Evolutionary conservation across 92 coral and sea anemone genomes (phyloP).

Genomic region (Anthopleura xanthogrammica): DNA sequence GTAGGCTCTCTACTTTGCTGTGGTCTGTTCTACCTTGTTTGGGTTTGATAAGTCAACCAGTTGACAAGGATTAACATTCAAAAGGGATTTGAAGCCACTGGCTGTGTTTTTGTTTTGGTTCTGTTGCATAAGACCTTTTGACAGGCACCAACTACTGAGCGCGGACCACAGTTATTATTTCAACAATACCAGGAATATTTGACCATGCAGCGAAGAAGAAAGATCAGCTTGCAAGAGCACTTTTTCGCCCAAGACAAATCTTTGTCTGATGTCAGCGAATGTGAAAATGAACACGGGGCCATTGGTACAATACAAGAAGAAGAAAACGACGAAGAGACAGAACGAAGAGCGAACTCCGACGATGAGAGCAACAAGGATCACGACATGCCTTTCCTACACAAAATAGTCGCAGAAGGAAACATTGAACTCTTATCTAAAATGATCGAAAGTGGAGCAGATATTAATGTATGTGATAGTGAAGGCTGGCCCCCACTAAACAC

Average conservation of each 20-base stretch:
- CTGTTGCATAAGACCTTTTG: not conserved
- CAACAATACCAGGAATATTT: not conserved
- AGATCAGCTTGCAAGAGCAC: slow-evolving; percentile 58
- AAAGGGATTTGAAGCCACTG: not conserved
- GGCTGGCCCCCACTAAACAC: slow-evolving; percentile 90
- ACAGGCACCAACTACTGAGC: not conserved
- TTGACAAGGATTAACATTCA: not conserved
- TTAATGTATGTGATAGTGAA: slow-evolving; percentile 62
- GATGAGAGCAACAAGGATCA: slow-evolving; percentile 19
- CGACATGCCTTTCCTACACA: slow-evolving; percentile 52
- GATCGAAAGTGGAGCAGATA: slow-evolving; percentile 68
- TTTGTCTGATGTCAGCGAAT: slow-evolving; percentile 60
- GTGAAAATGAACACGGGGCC: slow-evolving; percentile 38
- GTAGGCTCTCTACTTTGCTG: not conserved
- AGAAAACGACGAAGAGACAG: not conserved
- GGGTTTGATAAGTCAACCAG: not conserved
- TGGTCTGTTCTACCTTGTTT: not conserved
- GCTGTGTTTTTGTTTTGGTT: not conserved
- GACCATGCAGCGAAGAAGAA: slow-evolving; percentile 50
- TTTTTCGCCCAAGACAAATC: slow-evolving; percentile 39
- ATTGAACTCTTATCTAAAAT: slow-evolving; percentile 52
- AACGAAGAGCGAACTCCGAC: slow-evolving; percentile 14
- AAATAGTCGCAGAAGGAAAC: slow-evolving; percentile 66
- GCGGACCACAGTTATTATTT: not conserved
- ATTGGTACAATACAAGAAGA: slow-evolving; percentile 7